Evolutionary conservation across 2,797 vertebrate genomes (phyloP), one percentile per base, ranked within the genome.

Genomic region (Loriculus beryllinus): DNA sequence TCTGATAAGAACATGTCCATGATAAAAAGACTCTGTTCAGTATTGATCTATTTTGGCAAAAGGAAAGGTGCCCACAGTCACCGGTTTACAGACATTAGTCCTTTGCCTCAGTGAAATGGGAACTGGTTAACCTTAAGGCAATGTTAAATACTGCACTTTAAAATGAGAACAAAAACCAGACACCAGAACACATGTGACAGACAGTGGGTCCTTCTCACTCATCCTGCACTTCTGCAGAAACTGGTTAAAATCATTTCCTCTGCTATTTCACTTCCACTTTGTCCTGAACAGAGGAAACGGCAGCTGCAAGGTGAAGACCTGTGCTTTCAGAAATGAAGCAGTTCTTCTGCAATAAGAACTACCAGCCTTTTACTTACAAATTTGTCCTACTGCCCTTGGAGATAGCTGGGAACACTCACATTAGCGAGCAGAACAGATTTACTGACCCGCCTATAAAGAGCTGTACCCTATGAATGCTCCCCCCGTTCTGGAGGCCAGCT

Each of bases 11-110:
- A 40, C 21, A 6, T 0, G 3, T 63, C 69, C 28, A 1, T 29
- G 92, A 92, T 86, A 91, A 84, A 95, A 91, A 40, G 89, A 21
- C 69, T 71, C 83, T 88, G 90, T 74, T 96, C 85, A 63, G 59
- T 47, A 43, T 60, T 81, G 28, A 88, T 86, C 83, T 63, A 37
- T 78, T 91, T 86, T 48, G 90, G 76, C 43, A 74, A 90, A 91
- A 95, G 92, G 71, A 93, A 94, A 92, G 69, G 77, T 88, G 51
- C 59, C 56, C 85, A 88, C 69, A 92, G 91, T 83, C 47, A 48
- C 72, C 20, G 47, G 10, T 7, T 45, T 89, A 85, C 49, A 94
- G 49, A 33, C 10, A 2, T 67, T 12, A 12, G 59, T 9, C 33
- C 89, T 86, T 37, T 59, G 59, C 76, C 69, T 76, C 45, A 23